phyloP scores from a whole-genome alignment of 2,113 vertebrate genomes.

The Anseranas semipalmata region DNA sequence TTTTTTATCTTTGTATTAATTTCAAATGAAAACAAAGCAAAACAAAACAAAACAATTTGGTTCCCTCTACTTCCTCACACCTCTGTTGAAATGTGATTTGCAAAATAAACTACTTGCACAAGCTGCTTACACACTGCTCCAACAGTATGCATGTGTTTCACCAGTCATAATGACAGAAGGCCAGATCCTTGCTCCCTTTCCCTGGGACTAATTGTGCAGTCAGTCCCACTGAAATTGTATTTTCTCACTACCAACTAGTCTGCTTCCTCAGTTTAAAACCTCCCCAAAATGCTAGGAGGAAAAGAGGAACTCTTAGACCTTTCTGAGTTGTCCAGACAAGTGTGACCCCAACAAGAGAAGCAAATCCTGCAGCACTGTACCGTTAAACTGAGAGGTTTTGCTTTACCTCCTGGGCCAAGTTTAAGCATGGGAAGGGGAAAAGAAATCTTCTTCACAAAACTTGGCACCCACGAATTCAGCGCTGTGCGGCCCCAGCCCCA shows the following conservation, averaged over 20 bases:
- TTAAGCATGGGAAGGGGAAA: neutral
- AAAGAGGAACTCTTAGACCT: neutral
- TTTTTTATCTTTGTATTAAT: neutral
- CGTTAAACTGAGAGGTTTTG: accelerated
- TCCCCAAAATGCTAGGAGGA: neutral
- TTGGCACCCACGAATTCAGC: neutral
- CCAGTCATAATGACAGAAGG: neutral
- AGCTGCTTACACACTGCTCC: neutral
- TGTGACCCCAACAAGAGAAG: neutral
- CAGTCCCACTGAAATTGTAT: neutral
- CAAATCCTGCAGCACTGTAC: neutral
- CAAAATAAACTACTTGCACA: neutral
- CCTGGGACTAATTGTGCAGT: neutral
- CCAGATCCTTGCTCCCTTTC: neutral
- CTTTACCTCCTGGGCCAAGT: neutral
- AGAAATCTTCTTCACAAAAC: neutral
- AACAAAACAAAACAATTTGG: neutral
- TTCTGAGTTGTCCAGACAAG: neutral
- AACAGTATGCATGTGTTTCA: neutral
- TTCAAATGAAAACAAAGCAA: neutral
- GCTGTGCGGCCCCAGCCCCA: accelerated
- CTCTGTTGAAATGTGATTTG: neutral
- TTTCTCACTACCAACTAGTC: neutral
- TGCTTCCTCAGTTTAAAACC: neutral
- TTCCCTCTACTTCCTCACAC: neutral